phyloP scores from a whole-genome alignment of 2,797 vertebrate species.

The Toxotes lorentzi region DNA sequence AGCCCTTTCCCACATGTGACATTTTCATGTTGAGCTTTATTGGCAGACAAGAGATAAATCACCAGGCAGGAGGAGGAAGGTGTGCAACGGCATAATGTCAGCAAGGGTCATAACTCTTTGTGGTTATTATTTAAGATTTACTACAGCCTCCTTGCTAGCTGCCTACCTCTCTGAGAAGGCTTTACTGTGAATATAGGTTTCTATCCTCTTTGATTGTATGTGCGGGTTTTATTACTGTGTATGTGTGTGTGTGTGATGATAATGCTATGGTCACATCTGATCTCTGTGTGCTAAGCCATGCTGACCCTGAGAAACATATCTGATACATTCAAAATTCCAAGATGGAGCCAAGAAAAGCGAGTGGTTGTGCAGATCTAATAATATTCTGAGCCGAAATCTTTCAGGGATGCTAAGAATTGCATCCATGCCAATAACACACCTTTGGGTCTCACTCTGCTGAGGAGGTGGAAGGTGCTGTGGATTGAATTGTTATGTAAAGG shows the following conservation, averaged over 20 bases:
- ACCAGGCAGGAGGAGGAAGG: conserved; percentile 72
- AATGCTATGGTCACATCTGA: conserved; percentile 72
- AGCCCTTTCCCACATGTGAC: conserved; percentile 76
- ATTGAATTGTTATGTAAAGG: conserved; percentile 85
- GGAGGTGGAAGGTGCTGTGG: conserved; percentile 67
- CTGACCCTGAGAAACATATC: conserved; percentile 63
- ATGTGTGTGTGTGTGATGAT: conserved; percentile 30
- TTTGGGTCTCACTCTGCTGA: conserved; percentile 59
- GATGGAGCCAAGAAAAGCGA: conserved; percentile 23
- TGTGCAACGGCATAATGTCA: conserved; percentile 79
- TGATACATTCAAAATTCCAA: conserved; percentile 63
- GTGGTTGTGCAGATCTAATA: conserved; percentile 56
- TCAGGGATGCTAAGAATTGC: conserved; percentile 66
- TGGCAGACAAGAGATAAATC: conserved; percentile 81
- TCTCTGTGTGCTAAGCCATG: conserved; percentile 51
- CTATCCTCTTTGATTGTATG: conserved; percentile 35
- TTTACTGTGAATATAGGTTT: conserved; percentile 49
- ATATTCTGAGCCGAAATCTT: conserved; percentile 54
- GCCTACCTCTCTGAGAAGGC: conserved; percentile 49
- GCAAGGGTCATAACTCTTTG: conserved; percentile 80
- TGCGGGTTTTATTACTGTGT: conserved; percentile 31
- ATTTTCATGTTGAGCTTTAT: conserved; percentile 83
- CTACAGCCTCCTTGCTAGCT: conserved; percentile 58
- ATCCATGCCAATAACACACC: conserved; percentile 75
- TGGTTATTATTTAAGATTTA: conserved; percentile 84